Evolutionary conservation across 1,140 invertebrate species (phyloP).

Genomic region (Micrasema minimum): DNA sequence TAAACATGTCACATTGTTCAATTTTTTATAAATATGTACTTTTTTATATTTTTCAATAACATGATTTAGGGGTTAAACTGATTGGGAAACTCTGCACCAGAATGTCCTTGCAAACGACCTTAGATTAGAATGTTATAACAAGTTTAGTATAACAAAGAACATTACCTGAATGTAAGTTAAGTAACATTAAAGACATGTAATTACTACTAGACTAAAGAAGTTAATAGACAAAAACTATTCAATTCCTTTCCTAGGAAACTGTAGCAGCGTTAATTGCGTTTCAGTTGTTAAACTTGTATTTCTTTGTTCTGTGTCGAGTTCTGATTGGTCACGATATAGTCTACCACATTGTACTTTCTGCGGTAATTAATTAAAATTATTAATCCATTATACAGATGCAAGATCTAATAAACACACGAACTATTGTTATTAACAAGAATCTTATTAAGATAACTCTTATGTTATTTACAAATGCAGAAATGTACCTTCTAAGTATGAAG

Average conservation of each 20-base stretch:
- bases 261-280: constrained; percentile 26
- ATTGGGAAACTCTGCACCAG: not conserved
- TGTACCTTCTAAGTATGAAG: too few relatives aligned
- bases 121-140: constrained; percentile 35
- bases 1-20: too few relatives aligned
- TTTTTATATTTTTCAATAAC: too few relatives aligned
- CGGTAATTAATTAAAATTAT: constrained; percentile 2
- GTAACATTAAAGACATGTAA: constrained; percentile 28
- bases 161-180: constrained; percentile 24
- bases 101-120: constrained; percentile 32
- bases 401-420: too few relatives aligned
- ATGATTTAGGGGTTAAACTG: too few relatives aligned
- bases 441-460: too few relatives aligned
- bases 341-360: constrained; percentile 20
- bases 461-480: too few relatives aligned
- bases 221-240: constrained; percentile 31
- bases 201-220: constrained; percentile 14
- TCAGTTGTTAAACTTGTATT: constrained; percentile 12
- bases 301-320: constrained; percentile 16
- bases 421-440: too few relatives aligned
- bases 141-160: too few relatives aligned
- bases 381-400: not conserved
- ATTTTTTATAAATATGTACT: too few relatives aligned
- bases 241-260: constrained; percentile 31
- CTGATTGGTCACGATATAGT: constrained; percentile 20